Base-by-base conservation (phyloP, 2,888 invertebrate genomes). In the Sarcophaga subvicina region DNA sequence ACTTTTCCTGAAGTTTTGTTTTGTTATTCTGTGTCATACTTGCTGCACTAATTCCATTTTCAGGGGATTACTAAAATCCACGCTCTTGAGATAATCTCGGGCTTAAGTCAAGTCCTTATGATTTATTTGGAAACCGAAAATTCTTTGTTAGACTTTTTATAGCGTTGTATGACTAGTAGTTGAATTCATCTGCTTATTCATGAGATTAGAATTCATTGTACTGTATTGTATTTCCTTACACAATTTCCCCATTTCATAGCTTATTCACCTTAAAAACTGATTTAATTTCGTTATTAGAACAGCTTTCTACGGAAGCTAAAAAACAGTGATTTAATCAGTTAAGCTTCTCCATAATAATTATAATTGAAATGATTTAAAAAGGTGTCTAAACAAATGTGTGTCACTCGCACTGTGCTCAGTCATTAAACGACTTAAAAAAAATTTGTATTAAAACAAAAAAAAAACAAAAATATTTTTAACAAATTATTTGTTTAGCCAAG, bases 401-500 rank as follows among this genome's bases (percentile, higher is more conserved):
- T 59, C 70, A 59, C 37, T 27, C 66, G 37, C 70, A 54, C 25
- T 20, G 59, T 54, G 59, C 25, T 73, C 5, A 27, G 12, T 25
- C 60, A 47, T 62, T 22, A 45, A 17, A 59, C 20, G 60, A 20
- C 60, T 73, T 73, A n/a, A 54, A 54, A 45, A 27, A 62, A 37
- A 37, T 37, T 37, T 37, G 37, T 37, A 37, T 37, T 37, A 8
- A 37, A 37, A 37, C 37, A 37, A 3, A 37, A 37, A 37, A 6
- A 6, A 45, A 25, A 25, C 49, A 67, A 37, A 37, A 37, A 37
- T 37, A 49, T 54, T 66, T 66, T 66, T 25, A 6, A 77, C 14
- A 69, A 82, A 77, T 54, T 71, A 71, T 45, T 77, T 71, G 11
- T 69, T 82, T 60, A 82, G 76, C 25, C 63, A 76, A 82, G 76